Conservation (phyloP, 2,888 invertebrate species). For the Trichogramma evanescens region DNA sequence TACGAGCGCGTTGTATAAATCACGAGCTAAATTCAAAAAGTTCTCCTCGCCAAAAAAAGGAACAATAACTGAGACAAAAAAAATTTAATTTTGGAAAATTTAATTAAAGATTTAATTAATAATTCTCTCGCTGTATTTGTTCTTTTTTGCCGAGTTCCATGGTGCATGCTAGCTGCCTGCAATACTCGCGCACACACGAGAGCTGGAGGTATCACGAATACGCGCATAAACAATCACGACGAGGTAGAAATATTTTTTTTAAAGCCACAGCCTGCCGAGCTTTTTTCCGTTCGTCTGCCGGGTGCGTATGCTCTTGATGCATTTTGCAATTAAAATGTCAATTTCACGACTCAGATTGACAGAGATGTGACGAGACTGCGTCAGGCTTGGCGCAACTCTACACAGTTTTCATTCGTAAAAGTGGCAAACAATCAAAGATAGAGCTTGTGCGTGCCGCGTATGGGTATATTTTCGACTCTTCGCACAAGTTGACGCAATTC, state of each 20-base stretch:
- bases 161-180: too few species aligned
- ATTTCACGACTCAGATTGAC: slow-evolving; percentile 4
- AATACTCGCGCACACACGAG: too few species aligned
- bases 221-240: slow-evolving; percentile 15
- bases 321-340: slow-evolving; percentile 23
- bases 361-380: neutral
- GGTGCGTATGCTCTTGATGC: neutral
- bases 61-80: neutral
- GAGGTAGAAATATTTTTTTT: neutral
- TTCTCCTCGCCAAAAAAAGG: too few species aligned
- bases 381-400: neutral
- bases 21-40: too few species aligned
- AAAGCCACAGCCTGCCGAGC: neutral
- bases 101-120: slow-evolving; percentile 17
- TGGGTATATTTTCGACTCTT: too few species aligned
- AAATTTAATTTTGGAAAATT: neutral
- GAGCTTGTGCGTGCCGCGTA: neutral
- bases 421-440: slow-evolving; percentile 4
- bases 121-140: neutral
- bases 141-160: too few species aligned
- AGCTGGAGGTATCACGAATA: neutral
- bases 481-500: too few species aligned
- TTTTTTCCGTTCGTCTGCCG: neutral
- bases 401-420: slow-evolving; percentile 18
- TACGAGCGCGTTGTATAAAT: too few species aligned